phyloP scores from a whole-genome alignment of 2,113 vertebrate species.

The Macheiramphus alcinus region DNA sequence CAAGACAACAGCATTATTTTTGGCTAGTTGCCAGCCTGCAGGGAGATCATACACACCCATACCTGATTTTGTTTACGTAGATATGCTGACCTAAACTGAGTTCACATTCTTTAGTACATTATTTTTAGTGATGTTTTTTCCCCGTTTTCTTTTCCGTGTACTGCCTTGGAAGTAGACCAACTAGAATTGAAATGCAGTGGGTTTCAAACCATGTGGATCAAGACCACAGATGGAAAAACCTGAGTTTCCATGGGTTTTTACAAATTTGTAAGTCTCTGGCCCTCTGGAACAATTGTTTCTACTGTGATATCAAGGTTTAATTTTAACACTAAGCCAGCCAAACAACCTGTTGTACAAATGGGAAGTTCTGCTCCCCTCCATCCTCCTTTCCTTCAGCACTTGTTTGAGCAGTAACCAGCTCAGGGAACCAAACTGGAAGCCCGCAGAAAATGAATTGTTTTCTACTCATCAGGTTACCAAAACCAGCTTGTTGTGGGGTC shows the following conservation, averaged over 20 bases:
- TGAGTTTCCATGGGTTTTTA: background rate
- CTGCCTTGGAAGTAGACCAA: background rate
- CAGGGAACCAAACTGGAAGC: background rate
- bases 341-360: background rate
- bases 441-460: background rate
- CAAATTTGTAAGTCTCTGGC: background rate
- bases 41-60: background rate
- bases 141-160: background rate
- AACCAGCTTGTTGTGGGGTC: rapidly evolving
- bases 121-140: background rate
- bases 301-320: background rate
- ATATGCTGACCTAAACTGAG: background rate
- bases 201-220: background rate
- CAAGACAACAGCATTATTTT: background rate
- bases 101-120: background rate
- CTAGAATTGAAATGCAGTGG: background rate
- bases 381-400: background rate
- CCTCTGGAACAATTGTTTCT: background rate
- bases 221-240: background rate
- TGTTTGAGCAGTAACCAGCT: background rate
- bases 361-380: background rate
- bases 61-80: background rate
- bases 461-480: background rate
- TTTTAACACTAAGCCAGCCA: background rate
- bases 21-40: background rate